Percentiles rank a stretch among this genome's conserved stretches.
Evolutionary conservation across 2,888 invertebrate species (phyloP).

Genomic region (Dysmachus trigonus): DNA sequence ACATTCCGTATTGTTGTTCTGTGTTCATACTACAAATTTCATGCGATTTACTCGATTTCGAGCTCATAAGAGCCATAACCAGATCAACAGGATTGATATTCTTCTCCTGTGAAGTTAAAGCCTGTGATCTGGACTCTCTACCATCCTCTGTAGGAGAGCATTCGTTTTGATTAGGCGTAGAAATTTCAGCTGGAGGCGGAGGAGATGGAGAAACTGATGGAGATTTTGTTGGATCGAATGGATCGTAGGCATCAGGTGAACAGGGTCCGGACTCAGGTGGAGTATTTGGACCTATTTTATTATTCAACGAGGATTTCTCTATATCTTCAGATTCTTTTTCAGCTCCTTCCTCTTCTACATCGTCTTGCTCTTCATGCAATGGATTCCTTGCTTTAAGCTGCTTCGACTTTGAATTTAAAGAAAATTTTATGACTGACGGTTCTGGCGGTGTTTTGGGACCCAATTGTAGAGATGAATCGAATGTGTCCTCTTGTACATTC

Average conservation of each 20-base stretch:
- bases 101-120: constrained; percentile 57
- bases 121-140: not conserved
- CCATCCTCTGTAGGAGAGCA: constrained; percentile 36
- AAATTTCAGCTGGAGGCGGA: constrained; percentile 54
- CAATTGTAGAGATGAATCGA: constrained; percentile 60
- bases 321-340: constrained; percentile 49
- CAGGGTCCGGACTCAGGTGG: constrained; percentile 75
- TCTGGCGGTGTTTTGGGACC: constrained; percentile 82
- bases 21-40: constrained; percentile 57
- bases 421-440: constrained; percentile 72
- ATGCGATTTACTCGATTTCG: constrained; percentile 55
- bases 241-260: constrained; percentile 87
- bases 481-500: constrained; percentile 43
- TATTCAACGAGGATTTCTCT: constrained; percentile 57
- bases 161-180: constrained; percentile 51
- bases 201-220: constrained; percentile 63
- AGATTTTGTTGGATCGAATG: constrained; percentile 90
- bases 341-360: constrained; percentile 59
- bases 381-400: constrained; percentile 69
- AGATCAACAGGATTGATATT: constrained; percentile 70
- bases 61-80: constrained; percentile 69
- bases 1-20: constrained; percentile 31
- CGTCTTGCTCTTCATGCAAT: constrained; percentile 69
- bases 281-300: constrained; percentile 75
- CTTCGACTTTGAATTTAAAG: constrained; percentile 66